Evolutionary conservation across 2,113 vertebrate species (phyloP), one percentile per base, ranked within the genome.

Genomic region (Dasyprocta punctata): DNA sequence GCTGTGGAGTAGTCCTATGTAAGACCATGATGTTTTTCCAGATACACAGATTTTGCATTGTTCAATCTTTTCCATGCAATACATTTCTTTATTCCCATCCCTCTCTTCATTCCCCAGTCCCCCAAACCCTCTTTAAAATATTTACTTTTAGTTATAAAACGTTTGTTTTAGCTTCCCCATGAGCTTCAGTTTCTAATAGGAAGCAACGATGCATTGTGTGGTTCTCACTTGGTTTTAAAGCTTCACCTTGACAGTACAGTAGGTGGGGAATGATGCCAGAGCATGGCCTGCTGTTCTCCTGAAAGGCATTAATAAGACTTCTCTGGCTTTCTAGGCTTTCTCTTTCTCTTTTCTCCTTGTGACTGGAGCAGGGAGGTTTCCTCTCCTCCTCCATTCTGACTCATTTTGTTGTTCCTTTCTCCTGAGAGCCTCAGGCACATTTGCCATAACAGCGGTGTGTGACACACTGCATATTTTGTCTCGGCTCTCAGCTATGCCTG

Each of bases 221-320:
- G 44, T 1, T 80, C 26, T 71, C 3, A 20, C 58, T 80, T 10
- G 11, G 26, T 92, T 92, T 47, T 83, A 58, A 20, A 33, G 19
- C 10, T 52, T 77, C 52, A 6, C 36, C 30, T 33, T 10, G 44
- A 47, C 54, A 12, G 30, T 0, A 30, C 16, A 13, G 38, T 28
- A 0, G 28, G 10, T 3, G 0, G 22, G 38, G 65, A 80, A 3
- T 1, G 75, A 5, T 0, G 2, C 16, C 54, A 41, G 26, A 2
- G 4, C 9, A 0, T 28, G 61, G 5, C 54, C n/a, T 1, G 24
- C n/a, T 67, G n/a, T 49, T 60, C 71, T 20, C 81, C 38, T 44
- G 63, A 44, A 69, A 78, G 82, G 16, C 1, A 0, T 0, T 60
- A 65, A 17, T 4, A 7, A 56, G 75, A 19, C 1, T 24, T 73